Percentiles rank a stretch among this genome's conserved stretches.
Evolutionary conservation across 2,113 vertebrate genomes (phyloP).

Genomic region (Camelus dromedarius): DNA sequence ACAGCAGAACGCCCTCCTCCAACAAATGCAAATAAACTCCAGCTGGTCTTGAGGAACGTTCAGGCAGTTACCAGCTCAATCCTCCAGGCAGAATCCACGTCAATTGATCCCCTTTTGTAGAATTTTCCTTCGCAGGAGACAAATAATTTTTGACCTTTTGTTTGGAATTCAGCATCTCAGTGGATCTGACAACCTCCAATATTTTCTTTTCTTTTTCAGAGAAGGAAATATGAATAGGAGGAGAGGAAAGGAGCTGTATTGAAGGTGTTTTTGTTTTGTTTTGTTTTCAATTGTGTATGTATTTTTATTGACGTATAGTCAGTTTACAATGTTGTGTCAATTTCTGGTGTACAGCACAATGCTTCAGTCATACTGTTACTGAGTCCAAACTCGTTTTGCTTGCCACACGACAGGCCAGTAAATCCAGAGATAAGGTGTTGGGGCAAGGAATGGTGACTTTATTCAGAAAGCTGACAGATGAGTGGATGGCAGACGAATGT

Average conservation of each 20-base stretch:
- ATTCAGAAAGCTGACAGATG: too few relatives aligned
- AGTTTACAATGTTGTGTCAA: too few relatives aligned
- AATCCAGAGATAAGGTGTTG: too few relatives aligned
- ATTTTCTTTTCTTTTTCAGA: conserved; percentile 20
- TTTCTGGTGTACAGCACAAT: too few relatives aligned
- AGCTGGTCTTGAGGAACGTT: neutral
- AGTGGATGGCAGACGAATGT: too few relatives aligned
- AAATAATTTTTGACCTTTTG: conserved; percentile 22
- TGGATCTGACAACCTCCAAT: neutral
- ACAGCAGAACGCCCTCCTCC: neutral
- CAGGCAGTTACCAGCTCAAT: neutral
- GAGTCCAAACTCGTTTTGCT: too few relatives aligned
- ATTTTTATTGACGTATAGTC: too few relatives aligned
- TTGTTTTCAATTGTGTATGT: too few relatives aligned
- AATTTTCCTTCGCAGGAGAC: conserved; percentile 54
- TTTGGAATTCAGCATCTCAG: conserved; percentile 43
- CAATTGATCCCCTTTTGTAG: neutral
- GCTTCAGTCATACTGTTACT: too few relatives aligned
- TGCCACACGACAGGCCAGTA: too few relatives aligned
- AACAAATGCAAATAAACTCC: neutral
- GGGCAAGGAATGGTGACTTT: too few relatives aligned
- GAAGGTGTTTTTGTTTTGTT: neutral
- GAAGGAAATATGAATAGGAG: neutral
- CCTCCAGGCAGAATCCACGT: neutral
- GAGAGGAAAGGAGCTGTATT: neutral